Evolutionary conservation across 2,797 vertebrate species (phyloP), one percentile per base, ranked within the genome.

Genomic region (Epinephelus awoara): DNA sequence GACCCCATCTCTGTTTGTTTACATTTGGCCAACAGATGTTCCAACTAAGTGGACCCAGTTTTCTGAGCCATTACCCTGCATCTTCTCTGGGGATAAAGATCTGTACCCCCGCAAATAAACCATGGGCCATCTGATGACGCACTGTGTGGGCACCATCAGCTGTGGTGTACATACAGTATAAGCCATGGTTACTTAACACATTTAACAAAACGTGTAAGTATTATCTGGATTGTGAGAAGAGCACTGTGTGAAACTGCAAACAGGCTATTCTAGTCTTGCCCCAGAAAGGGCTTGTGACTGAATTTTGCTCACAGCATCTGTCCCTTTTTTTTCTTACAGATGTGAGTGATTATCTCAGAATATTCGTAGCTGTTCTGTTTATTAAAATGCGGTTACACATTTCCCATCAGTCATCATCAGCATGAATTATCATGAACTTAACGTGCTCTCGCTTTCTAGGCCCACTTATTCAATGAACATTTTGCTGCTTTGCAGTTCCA

Each of bases 11-110:
- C 64, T 82, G 80, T 85, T 89, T 90, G 80, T 91, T 94, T 90
- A 90, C 81, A 88, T 76, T 91, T 72, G 86, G 75, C 75, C 67
- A 74, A 74, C 91, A 94, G 92, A 95, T 94, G 94, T 94, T 94
- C 34, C 78, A 63, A 75, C 77, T 73, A 55, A 80, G 58, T 61
- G 79, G 80, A 81, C 68, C 71, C 72, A 77, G 82, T 87, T 91
- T 90, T 92, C 79, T 86, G 81, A 88, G 85, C 84, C 84, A 85
- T 87, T 88, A 83, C 82, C 82, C 84, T 57, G 75, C 70, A 71
- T 85, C 80, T 67, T 91, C 90, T 83, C 87, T 25, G 52, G 88
- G 87, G 85, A 92, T 67, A 34, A 69, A 71, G 81, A 75, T 87
- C 58, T 61, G 75, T 79, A 76, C 70, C 67, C 85, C 79, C 18